phyloP scores from a whole-genome alignment of 2,888 invertebrate genomes.

The Drosophila prolongata region DNA sequence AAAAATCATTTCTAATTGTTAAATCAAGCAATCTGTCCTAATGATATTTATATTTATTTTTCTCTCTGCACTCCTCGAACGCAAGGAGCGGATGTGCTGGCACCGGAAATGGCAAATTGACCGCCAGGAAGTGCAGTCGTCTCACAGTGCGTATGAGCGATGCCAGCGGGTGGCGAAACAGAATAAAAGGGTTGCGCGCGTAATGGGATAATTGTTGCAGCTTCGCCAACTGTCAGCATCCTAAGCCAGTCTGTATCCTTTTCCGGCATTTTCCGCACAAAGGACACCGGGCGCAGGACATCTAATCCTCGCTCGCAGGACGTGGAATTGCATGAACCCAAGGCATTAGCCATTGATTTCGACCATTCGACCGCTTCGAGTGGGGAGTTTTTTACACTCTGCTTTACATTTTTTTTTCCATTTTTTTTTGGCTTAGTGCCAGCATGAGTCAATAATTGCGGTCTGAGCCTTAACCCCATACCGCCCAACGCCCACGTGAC shows the following conservation, averaged over 20 bases:
- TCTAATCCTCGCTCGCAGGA: slow-evolving; percentile 59
- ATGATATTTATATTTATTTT: background rate
- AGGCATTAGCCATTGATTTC: slow-evolving; percentile 80
- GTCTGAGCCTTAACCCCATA: slow-evolving; percentile 58
- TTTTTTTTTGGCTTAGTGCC: slow-evolving; percentile 72
- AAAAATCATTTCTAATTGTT: too few relatives aligned
- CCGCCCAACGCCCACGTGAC: slow-evolving; percentile 38
- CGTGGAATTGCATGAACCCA: slow-evolving; percentile 74
- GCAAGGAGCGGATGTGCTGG: slow-evolving; percentile 11
- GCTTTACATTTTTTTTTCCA: background rate
- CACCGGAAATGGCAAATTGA: slow-evolving; percentile 83
- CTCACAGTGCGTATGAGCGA: slow-evolving; percentile 71
- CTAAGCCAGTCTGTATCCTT: slow-evolving; percentile 61
- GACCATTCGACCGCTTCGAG: slow-evolving; percentile 52
- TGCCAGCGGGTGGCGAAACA: slow-evolving; percentile 54
- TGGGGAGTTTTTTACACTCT: background rate
- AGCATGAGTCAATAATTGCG: slow-evolving; percentile 80
- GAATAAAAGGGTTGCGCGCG: slow-evolving; percentile 68
- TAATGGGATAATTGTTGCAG: slow-evolving; percentile 79
- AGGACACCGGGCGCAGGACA: slow-evolving; percentile 14
- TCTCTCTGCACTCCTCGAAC: slow-evolving; percentile 3
- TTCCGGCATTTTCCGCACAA: slow-evolving; percentile 28
- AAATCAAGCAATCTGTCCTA: too few relatives aligned
- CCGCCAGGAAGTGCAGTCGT: slow-evolving; percentile 81
- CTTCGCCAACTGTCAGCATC: slow-evolving; percentile 63